Conservation (phyloP, 2,113 vertebrate species). For the Brienomyrus longianalis region DNA sequence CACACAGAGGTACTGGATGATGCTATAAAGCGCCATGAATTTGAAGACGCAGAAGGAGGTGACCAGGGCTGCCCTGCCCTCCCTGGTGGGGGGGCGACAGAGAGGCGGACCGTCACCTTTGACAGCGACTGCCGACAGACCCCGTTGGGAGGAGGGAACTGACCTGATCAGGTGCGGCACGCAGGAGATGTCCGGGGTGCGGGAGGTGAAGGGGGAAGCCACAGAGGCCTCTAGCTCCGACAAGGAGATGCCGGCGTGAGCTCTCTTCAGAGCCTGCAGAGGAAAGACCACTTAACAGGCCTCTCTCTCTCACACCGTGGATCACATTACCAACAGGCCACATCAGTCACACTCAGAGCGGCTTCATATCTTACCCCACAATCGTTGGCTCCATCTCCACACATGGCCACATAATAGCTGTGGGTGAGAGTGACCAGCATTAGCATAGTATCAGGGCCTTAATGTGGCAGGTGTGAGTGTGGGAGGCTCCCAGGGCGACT, state of each 20-base stretch:
- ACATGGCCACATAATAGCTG: conserved; percentile 49
- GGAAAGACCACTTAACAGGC: not conserved
- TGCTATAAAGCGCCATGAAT: conserved; percentile 45
- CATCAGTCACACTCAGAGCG: not conserved
- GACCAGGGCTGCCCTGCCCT: conserved; percentile 37
- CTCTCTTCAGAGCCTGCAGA: conserved; percentile 40
- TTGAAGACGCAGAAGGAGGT: conserved; percentile 46
- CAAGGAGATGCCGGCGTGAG: conserved; percentile 45
- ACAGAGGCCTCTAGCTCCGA: conserved; percentile 47
- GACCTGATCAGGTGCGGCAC: conserved; percentile 46
- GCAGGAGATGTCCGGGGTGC: conserved; percentile 42
- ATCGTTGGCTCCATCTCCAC: conserved; percentile 47
- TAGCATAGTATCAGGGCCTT: not conserved
- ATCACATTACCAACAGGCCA: not conserved
- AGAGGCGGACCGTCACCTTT: not conserved
- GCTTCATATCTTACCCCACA: conserved; percentile 40
- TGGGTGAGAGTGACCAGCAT: not conserved
- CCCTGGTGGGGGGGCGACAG: conserved; percentile 21
- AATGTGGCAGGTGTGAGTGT: not conserved
- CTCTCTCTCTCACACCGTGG: not conserved
- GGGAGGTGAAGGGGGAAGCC: conserved; percentile 47
- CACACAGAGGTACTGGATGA: conserved; percentile 41
- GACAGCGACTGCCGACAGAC: not conserved
- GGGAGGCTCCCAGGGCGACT: not conserved
- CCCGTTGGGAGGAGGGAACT: not conserved